Base-by-base conservation (phyloP, 2,888 invertebrate genomes). In the Drosophila subsilvestris region DNA sequence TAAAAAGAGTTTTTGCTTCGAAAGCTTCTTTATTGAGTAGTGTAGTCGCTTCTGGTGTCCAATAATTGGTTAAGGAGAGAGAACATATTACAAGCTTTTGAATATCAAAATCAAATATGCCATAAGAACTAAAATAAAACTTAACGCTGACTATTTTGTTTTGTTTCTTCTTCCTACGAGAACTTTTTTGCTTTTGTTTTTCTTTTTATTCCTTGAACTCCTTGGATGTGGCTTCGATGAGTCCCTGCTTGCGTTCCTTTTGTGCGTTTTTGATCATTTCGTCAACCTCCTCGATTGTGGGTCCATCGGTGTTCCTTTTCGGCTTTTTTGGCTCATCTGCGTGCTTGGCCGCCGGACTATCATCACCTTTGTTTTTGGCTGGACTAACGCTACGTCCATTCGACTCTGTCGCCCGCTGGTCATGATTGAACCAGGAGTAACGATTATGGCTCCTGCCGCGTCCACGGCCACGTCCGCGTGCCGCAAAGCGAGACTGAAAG, bases 171-270 rank as follows among this genome's bases (percentile, higher is more conserved):
- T 22, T 22, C 22, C 22, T 22, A 22, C 25, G 25, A 25, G 25
- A 25, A 25, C 6, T 81, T 49, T 55, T 61, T 65, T 90, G 91
- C 59, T 93, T 93, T 43, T 93, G 81, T 53, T 71, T 25, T 69
- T 25, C n/a, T 25, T 0, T 53, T 61, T 65, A 91, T 91, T 60
- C 93, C 93, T 44, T 81, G 62, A 93, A 91, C 75, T 93, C 92
- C 83, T 93, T 93, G 82, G 93, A 37, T 7, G 37, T 93, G 69
- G 93, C 90, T 75, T 93, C 93, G 32, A 93, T 86, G 90, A 93
- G 93, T 69, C 93, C 94, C 76, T 94, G 93, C 78, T 94, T 94
- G 62, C 93, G 93, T 75, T 94, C 93, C 78, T 93, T 93, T 88
- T 94, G 94, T 12, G 93, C 93, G 82, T 93, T 93, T 77, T 91